These are phyloP conservation scores for Sigmodon hispidus DNA, from an alignment of 2,113 vertebrate genomes.

Conservation along the genomic window DNA sequence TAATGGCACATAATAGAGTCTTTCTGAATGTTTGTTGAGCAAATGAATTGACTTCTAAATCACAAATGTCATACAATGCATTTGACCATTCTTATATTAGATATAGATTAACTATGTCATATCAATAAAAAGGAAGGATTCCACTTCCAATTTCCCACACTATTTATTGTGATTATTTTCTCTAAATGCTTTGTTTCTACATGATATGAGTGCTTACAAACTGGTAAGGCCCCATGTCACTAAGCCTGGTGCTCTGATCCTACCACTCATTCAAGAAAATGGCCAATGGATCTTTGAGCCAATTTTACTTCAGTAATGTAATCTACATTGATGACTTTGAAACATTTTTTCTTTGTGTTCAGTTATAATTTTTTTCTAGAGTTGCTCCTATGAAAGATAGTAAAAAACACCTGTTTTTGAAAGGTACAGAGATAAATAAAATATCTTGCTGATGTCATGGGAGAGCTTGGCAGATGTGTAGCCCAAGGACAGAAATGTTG, in stretches of 20 bases:
- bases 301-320: neutral
- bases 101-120: neutral
- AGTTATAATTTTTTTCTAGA: conserved; percentile 28
- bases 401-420: conserved; percentile 9
- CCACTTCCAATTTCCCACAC: neutral
- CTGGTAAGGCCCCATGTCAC: too few relatives aligned
- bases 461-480: neutral
- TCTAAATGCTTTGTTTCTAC: neutral
- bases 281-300: neutral
- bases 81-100: neutral
- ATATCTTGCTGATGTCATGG: neutral
- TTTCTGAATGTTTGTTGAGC: neutral
- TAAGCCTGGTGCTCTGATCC: neutral
- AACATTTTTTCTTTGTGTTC: neutral
- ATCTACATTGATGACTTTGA: neutral
- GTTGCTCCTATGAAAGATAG: neutral
- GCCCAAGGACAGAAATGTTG: neutral
- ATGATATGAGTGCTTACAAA: neutral
- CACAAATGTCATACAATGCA: neutral
- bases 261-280: neutral
- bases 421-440: neutral
- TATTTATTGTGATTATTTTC: neutral
- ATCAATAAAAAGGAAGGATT: neutral
- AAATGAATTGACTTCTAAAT: neutral
- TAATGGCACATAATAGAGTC: neutral